Percentiles rank a stretch among this genome's conserved stretches.
phyloP scores from a whole-genome alignment of 2,797 vertebrate genomes.

The Lepus oiostolus region DNA sequence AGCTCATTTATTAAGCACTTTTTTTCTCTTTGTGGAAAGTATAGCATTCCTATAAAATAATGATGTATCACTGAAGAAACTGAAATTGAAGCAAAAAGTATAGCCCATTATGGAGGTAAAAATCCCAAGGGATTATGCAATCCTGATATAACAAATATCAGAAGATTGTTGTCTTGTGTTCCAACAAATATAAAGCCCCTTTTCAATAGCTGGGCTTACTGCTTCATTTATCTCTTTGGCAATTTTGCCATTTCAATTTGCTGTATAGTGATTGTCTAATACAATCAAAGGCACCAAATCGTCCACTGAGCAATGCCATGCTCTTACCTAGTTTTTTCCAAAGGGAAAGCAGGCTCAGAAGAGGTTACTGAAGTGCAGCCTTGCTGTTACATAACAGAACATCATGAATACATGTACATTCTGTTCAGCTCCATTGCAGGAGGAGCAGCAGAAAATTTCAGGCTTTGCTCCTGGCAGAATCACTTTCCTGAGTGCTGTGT shows the following conservation, averaged over 20 bases:
- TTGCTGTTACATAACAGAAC: neutral
- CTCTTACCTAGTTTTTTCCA: slow-evolving; percentile 13
- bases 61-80: slow-evolving; percentile 52
- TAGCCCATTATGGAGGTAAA: neutral
- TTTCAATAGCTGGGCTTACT: neutral
- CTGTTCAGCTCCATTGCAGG: neutral
- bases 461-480: neutral
- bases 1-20: neutral
- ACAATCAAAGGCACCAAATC: slow-evolving; percentile 26
- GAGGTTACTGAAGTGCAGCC: neutral
- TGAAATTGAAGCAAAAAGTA: slow-evolving; percentile 64
- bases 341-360: neutral
- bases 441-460: neutral
- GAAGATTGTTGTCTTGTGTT: neutral
- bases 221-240: neutral
- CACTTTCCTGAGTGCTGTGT: neutral
- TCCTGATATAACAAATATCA: neutral
- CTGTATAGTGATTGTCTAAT: neutral
- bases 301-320: neutral
- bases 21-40: neutral
- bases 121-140: neutral
- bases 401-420: neutral
- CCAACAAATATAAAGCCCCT: slow-evolving; percentile 15
- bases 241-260: slow-evolving; percentile 39
- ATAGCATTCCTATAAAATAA: slow-evolving; percentile 43